Evolutionary conservation across 2,797 vertebrate species (phyloP), one percentile per base, ranked within the genome.

Genomic region (Meda fulgida): DNA sequence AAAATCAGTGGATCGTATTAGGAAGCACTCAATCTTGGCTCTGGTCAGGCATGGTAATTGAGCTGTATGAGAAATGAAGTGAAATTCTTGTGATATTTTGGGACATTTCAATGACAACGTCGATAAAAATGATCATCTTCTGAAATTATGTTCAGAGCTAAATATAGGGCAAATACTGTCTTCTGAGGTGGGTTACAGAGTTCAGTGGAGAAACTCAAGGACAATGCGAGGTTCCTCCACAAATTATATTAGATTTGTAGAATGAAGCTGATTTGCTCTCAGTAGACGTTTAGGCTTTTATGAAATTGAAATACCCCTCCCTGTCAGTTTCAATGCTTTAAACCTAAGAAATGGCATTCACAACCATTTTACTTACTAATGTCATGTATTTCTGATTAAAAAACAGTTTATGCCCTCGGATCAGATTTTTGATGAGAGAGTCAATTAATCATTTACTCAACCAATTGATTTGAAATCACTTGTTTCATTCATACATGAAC

Each of bases 1-100:
- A 84, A 87, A 87, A 66, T 65, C 67, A 73, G 53, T 55, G 72
- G 58, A 75, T 87, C 73, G 58, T 76, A 86, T 86, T 82, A 84
- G 83, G 82, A 84, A 46, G 60, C 81, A 84, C 78, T 89, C 81
- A 81, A 63, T 87, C 77, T 83, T 53, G 40, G 72, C 38, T 67
- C 40, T 48, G 69, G 63, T 83, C 70, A 85, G 80, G 60, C 70
- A 43, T 76, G 48, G 82, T 82, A 87, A 89, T 87, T 85, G 75
- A 87, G 78, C 36, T 70, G 83, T 85, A 63, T 26, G 40, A 79
- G 34, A 80, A 75, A 53, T 86, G 36, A 84, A 80, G 48, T 79
- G 36, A 66, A 70, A 83, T 65, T 81, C 36, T 66, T 40, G 51
- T 40, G 66, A 78, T 40, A 40, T 75, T 75, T 85, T 81, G 69